Evolutionary conservation across 2,888 invertebrate genomes (phyloP).

Genomic region (Sminthurides aquaticus): DNA sequence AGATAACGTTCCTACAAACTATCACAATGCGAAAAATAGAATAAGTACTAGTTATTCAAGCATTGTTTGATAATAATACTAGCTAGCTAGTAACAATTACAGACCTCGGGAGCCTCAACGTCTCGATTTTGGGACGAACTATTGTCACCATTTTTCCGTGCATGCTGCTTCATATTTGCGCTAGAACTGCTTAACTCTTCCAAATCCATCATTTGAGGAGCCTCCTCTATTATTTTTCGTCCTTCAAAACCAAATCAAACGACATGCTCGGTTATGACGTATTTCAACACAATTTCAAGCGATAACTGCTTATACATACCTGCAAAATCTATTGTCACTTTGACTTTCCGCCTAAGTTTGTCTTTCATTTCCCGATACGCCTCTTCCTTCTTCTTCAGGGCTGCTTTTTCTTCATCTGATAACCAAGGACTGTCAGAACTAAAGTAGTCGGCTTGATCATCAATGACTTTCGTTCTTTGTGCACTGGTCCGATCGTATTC

Average conservation of each 20-base stretch:
- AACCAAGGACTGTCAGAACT: conserved; percentile 70
- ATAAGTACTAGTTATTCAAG: conserved; percentile 3
- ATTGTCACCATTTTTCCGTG: neutral
- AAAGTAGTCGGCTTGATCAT: conserved; percentile 92
- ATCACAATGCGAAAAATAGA: conserved; percentile 8
- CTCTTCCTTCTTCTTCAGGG: conserved; percentile 60
- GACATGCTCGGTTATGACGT: too few relatives aligned
- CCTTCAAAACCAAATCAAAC: conserved; percentile 41
- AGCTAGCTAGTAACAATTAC: too few relatives aligned
- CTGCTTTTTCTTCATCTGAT: conserved; percentile 60
- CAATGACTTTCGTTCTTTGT: conserved; percentile 61
- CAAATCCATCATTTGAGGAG: conserved; percentile 44
- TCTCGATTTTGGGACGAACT: conserved; percentile 10
- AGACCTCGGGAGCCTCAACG: conserved; percentile 24
- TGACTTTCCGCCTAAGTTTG: conserved; percentile 59
- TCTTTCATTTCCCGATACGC: conserved; percentile 62
- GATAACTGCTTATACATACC: conserved; percentile 51
- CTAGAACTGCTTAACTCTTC: conserved; percentile 16
- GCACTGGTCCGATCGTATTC: conserved; percentile 71
- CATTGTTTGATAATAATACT: neutral
- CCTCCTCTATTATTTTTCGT: conserved; percentile 51
- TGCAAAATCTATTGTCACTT: conserved; percentile 65
- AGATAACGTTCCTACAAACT: conserved; percentile 38
- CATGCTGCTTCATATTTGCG: neutral
- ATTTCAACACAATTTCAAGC: neutral